These are phyloP conservation scores for Camponotus pennsylvanicus DNA, from an alignment of 1,140 invertebrate species.

Conservation along the genomic window DNA sequence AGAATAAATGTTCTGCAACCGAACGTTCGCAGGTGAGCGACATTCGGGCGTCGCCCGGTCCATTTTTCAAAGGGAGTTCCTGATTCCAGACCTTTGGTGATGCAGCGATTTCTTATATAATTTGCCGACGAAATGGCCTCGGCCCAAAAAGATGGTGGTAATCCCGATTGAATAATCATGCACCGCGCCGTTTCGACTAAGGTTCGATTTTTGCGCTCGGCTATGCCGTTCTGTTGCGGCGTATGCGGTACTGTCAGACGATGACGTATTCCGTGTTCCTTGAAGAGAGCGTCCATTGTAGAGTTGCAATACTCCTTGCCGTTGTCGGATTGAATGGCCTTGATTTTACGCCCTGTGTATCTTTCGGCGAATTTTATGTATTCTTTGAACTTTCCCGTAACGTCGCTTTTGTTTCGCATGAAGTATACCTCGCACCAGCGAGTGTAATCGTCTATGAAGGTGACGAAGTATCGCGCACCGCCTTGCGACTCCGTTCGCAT, in stretches of 20 bases:
- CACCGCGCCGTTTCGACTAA: not conserved
- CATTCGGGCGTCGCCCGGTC: not conserved
- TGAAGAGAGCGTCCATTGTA: not conserved
- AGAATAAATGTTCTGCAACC: too few relatives aligned
- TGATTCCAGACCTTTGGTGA: not conserved
- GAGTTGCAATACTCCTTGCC: not conserved
- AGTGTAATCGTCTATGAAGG: too few relatives aligned
- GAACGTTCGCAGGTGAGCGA: too few relatives aligned
- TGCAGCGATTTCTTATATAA: not conserved
- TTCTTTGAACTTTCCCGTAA: not conserved
- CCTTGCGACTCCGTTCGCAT: too few relatives aligned
- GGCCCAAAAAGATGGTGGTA: not conserved
- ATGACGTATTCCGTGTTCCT: not conserved
- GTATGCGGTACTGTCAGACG: not conserved
- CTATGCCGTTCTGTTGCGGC: not conserved
- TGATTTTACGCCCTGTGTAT: not conserved
- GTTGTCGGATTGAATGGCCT: not conserved
- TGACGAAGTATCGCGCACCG: too few relatives aligned
- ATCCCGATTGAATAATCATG: not conserved
- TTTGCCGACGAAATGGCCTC: not conserved
- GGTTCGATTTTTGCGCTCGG: not conserved
- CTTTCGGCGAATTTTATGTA: not conserved
- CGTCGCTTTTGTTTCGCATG: too few relatives aligned
- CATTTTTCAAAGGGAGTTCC: not conserved
- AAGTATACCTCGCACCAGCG: too few relatives aligned